Conservation (phyloP, 2,113 vertebrate species). For the Delphinus delphis region DNA sequence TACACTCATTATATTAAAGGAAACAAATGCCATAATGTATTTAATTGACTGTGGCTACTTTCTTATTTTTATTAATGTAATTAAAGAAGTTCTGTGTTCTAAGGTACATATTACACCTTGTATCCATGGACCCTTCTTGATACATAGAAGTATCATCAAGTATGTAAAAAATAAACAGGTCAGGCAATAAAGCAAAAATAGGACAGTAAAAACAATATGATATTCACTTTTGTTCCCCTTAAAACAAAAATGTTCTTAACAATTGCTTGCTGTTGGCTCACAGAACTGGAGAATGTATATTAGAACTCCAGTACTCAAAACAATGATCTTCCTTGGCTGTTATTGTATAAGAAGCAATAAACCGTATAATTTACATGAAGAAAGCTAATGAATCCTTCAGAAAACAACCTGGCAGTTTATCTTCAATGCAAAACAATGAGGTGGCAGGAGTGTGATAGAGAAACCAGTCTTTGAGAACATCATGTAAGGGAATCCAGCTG, state of each 20-base stretch:
- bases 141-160: background rate
- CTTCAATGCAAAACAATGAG: conserved; percentile 82
- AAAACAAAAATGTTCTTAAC: conserved; percentile 49
- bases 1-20: background rate
- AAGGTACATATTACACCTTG: background rate
- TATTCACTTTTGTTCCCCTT: background rate
- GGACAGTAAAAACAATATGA: conserved; percentile 11
- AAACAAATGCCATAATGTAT: background rate
- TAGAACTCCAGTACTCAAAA: conserved; percentile 61
- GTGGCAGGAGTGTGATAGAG: conserved; percentile 75
- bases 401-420: conserved; percentile 81
- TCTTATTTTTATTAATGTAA: conserved; percentile 35
- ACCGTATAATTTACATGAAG: conserved; percentile 80
- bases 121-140: background rate
- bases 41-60: conserved; percentile 8
- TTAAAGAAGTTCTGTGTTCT: background rate
- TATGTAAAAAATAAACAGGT: conserved; percentile 31
- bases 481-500: conserved; percentile 98
- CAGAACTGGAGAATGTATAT: conserved; percentile 64
- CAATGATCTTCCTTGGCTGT: conserved; percentile 66
- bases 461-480: conserved; percentile 83
- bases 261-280: conserved; percentile 52
- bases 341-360: conserved; percentile 79
- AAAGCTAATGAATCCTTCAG: conserved; percentile 78
- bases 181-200: background rate